Evolutionary conservation across 2,888 invertebrate genomes (phyloP), one percentile per base, ranked within the genome.

Genomic region (Gasteruption jaculator): DNA sequence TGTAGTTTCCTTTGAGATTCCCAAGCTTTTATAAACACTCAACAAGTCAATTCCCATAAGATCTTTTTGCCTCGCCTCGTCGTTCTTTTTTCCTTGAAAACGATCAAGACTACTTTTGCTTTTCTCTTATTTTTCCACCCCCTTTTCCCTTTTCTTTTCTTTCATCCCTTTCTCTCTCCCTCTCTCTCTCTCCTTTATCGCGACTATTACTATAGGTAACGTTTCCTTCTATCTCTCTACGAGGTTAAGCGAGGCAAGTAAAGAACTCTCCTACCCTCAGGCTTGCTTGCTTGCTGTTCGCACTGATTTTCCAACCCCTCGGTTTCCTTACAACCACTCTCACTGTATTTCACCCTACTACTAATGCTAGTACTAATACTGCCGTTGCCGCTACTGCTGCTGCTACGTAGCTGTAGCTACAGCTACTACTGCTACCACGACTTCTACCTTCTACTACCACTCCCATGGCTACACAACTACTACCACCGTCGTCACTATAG

Each of bases 291-390:
- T n/a, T n/a, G n/a, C 48, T 47, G 46, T 55, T 53, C 52, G 52
- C 58, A 47, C 54, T 55, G 56, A 58, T 59, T 60, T 61, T 57
- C 54, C 49, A 53, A 54, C 52, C 52, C 50, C n/a, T n/a, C n/a
- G n/a, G n/a, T n/a, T n/a, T n/a, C n/a, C n/a, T n/a, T n/a, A n/a
- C n/a, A n/a, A n/a, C n/a, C n/a, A n/a, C n/a, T n/a, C n/a, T n/a
- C n/a, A n/a, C n/a, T n/a, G n/a, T n/a, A n/a, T n/a, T n/a, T n/a
- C n/a, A n/a, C n/a, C n/a, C n/a, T n/a, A n/a, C n/a, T n/a, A n/a
- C n/a, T n/a, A n/a, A n/a, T n/a, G n/a, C n/a, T n/a, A n/a, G n/a
- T n/a, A n/a, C n/a, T n/a, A n/a, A n/a, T n/a, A n/a, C n/a, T n/a
- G n/a, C n/a, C n/a, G n/a, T n/a, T n/a, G n/a, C n/a, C n/a, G n/a